Base-by-base conservation (phyloP, 2,888 invertebrate genomes). In the Venusia cambrica region DNA sequence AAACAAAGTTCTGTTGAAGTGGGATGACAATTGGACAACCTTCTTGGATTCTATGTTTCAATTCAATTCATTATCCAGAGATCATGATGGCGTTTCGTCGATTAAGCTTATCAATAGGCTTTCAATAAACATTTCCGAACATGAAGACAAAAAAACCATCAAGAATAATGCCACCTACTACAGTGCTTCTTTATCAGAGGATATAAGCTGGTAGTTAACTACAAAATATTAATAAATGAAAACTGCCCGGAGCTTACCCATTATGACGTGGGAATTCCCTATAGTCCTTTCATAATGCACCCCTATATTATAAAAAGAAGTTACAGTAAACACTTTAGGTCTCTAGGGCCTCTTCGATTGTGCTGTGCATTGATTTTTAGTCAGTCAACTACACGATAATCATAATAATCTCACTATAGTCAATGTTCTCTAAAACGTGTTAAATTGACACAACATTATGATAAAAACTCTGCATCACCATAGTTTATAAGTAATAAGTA, bases 41-140 rank as follows among this genome's bases (percentile, higher is more conserved):
- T 41, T 48, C 10, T 11, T 48, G 2, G 41, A 48, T 21, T 14
- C 38, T 4, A 6, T 48, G 2, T 11, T 48, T 4, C 38, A 44
- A 15, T 19, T 44, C 1, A 31, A 33, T 7, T 14, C 25, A 1
- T 15, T 48, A 20, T 27, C 28, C 0, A 12, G 8, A 16, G 27
- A 38, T 9, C 8, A 36, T 12, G 21, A 26, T 5, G 33, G 33
- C 4, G 6, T 38, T 2, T 36, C 38, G 3, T 14, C 3, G 4
- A 24, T 41, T 1, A 36, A 31, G 26, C 26, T 6, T 8, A 48
- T 48, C 6, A 32, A 25, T 2, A 25, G 31, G 11, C 7, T 48
- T 1, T 28, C 12, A 1, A 47, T 47, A 0, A 9, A 46, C 19
- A 12, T 21, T 5, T 11, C 17, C 4, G 14, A 14, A 4, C 39